Conservation (phyloP, 2,888 invertebrate species). For the Stenoptilia bipunctidactyla region DNA sequence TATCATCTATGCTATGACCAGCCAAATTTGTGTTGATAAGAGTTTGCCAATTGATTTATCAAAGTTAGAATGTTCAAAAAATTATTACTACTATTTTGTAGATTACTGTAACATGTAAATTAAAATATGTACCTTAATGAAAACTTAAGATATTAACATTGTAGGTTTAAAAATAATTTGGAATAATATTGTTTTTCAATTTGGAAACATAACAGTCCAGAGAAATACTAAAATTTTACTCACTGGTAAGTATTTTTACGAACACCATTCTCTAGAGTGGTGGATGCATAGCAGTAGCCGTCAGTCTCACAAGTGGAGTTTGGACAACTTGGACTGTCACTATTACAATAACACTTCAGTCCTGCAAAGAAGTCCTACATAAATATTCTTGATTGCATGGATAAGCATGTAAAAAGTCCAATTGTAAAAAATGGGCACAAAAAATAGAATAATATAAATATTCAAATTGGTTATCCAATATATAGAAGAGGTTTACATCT, state of each 20-base stretch:
- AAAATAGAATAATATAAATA: too few species aligned
- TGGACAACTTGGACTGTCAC: constrained; percentile 79
- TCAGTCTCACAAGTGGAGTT: constrained; percentile 90
- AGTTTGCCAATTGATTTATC: constrained; percentile 39
- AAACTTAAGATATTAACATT: not conserved
- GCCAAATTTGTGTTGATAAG: constrained; percentile 41
- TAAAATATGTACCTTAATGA: constrained; percentile 12
- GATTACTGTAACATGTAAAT: not conserved
- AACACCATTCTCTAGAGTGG: constrained; percentile 73
- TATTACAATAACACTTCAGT: constrained; percentile 89
- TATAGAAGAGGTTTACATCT: too few species aligned
- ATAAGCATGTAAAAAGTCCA: too few species aligned
- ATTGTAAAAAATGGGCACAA: too few species aligned
- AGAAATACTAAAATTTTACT: constrained; percentile 40
- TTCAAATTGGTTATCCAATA: too few species aligned
- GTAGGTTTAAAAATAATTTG: not conserved
- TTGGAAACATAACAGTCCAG: constrained; percentile 1
- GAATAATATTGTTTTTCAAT: not conserved
- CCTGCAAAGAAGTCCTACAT: constrained; percentile 47
- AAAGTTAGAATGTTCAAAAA: constrained; percentile 19
- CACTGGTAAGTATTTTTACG: constrained; percentile 84
- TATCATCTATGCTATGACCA: not conserved
- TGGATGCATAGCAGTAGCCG: constrained; percentile 89
- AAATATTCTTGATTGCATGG: not conserved
- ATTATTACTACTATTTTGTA: constrained; percentile 21